These are phyloP conservation scores for Metopia argyrocephala DNA, from an alignment of 2,888 invertebrate genomes.

Conservation along the genomic window DNA sequence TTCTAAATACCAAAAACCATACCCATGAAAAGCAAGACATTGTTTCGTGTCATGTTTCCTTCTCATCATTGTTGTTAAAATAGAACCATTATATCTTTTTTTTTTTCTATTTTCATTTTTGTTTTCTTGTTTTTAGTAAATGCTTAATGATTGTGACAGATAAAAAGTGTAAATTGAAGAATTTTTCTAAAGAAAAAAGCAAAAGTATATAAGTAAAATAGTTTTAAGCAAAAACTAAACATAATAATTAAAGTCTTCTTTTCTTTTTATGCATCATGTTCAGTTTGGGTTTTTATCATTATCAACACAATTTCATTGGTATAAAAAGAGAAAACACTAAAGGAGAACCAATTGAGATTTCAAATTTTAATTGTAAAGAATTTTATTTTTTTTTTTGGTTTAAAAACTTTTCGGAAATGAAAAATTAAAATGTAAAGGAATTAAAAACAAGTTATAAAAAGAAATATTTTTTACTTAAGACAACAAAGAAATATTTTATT, in stretches of 20 bases:
- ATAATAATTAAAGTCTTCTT: constrained; percentile 32
- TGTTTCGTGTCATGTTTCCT: background rate
- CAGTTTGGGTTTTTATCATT: background rate
- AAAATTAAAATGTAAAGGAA: background rate
- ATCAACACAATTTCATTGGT: background rate
- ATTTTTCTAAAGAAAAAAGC: background rate
- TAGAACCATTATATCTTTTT: background rate
- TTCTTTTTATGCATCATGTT: no score
- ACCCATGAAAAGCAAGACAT: background rate
- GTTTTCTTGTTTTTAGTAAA: background rate
- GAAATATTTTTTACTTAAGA: no score
- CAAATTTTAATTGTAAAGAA: background rate
- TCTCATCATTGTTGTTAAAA: background rate
- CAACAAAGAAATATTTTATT: no score
- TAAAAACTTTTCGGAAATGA: background rate
- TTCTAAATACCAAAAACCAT: background rate
- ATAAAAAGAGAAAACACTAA: constrained; percentile 8
- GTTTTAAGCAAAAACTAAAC: background rate
- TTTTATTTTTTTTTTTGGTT: background rate
- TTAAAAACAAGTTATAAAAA: no score
- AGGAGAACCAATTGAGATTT: constrained; percentile 22
- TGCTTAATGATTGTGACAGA: background rate
- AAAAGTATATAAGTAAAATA: background rate
- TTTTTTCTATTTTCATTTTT: background rate
- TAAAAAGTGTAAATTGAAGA: background rate